Conservation (phyloP, 2,113 vertebrate species). For the Megaceryle maxima region DNA sequence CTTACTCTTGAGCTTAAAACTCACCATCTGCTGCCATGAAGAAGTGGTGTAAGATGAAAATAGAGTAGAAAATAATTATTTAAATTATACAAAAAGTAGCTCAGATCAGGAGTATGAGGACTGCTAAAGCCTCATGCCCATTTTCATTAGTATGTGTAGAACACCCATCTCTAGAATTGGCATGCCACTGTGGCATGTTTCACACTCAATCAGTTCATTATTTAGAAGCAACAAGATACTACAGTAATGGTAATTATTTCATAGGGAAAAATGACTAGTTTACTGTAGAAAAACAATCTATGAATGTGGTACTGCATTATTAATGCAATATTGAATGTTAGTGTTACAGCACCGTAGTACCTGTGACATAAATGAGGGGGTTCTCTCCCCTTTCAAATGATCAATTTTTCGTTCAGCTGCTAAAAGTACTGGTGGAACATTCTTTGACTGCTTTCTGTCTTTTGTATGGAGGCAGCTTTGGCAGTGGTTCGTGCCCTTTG, state of each 20-base stretch:
- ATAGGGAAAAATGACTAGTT: not conserved
- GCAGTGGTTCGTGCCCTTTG: not conserved
- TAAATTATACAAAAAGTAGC: not conserved
- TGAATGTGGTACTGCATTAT: not conserved
- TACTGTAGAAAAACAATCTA: not conserved
- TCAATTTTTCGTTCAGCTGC: constrained; percentile 8
- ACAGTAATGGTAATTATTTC: not conserved
- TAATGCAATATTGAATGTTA: not conserved
- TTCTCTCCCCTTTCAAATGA: not conserved
- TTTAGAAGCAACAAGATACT: not conserved
- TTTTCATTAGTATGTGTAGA: not conserved
- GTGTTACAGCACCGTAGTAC: rapidly evolving
- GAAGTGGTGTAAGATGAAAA: not conserved
- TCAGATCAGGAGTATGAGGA: not conserved
- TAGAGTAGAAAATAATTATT: not conserved
- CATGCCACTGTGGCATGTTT: not conserved
- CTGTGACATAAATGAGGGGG: not conserved
- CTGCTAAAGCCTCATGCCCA: rapidly evolving
- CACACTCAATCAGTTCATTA: not conserved
- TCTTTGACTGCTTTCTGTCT: not conserved
- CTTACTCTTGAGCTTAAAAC: not conserved
- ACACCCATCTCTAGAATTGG: not conserved
- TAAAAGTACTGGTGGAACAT: not conserved
- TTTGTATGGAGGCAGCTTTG: not conserved
- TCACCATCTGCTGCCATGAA: not conserved